phyloP scores from a whole-genome alignment of 2,113 vertebrate genomes.

The Axis porcinus region DNA sequence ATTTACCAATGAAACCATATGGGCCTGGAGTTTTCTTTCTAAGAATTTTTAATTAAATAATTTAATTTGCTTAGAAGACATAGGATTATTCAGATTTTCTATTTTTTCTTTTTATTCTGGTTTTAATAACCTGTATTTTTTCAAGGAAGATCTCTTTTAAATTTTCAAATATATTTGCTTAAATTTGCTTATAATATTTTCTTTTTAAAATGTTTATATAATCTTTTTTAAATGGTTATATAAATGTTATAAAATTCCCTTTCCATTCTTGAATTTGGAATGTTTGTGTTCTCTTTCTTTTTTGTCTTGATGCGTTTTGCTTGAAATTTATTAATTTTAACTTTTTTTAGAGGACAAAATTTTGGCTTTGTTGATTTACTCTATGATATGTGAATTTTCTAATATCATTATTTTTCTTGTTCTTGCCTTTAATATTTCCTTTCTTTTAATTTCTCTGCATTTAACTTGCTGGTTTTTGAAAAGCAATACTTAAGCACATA shows the following conservation, averaged over 20 bases:
- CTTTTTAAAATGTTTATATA: neutral
- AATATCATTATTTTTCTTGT: neutral
- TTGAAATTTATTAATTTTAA: neutral
- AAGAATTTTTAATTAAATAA: neutral
- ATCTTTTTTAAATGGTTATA: neutral
- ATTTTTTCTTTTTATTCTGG: neutral
- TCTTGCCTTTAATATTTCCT: neutral
- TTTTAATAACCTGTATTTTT: neutral
- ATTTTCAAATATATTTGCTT: neutral
- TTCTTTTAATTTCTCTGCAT: neutral
- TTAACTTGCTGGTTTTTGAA: neutral
- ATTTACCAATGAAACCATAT: neutral
- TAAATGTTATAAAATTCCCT: neutral
- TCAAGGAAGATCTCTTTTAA: neutral
- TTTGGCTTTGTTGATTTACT: neutral
- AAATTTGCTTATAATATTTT: neutral
- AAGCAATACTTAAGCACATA: neutral
- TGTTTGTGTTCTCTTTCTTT: neutral
- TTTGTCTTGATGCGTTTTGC: neutral
- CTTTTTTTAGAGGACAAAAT: neutral
- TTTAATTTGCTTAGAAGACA: neutral
- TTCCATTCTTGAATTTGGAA: neutral
- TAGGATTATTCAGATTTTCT: neutral
- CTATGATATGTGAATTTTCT: neutral
- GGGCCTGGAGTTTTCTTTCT: neutral